Evolutionary conservation across 2,113 vertebrate genomes (phyloP), one percentile per base, ranked within the genome.

Genomic region (Engraulis encrasicolus): DNA sequence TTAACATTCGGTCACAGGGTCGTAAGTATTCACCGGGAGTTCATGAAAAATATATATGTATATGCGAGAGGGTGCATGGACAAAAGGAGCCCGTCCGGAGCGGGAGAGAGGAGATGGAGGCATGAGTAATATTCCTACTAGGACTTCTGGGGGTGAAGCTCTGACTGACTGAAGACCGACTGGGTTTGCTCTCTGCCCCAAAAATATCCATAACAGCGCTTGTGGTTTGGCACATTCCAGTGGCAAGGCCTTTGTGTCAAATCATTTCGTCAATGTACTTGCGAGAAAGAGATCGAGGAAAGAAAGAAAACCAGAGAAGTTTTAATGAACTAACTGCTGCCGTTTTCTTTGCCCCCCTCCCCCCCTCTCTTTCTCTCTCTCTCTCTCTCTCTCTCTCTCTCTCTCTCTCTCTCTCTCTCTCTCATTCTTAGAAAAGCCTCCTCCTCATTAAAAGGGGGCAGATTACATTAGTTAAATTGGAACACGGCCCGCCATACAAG

Each of bases 1-100:
- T 94, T 92, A 94, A 86, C 87, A 85, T 79, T 91, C 87, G 90
- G 92, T 94, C 92, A 93, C 87, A 85, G 91, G 94, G 92, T 91
- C 92, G 92, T 77, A 92, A 92, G 89, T 85, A 93, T 93, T 92
- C 91, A 93, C 86, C 88, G 83, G 84, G 78, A 88, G 92, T 91
- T 87, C 14, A 54, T 82, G 82, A 90, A 91, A 91, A 89, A 71
- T 71, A 71, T 71, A 71, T 71, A 71, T 71, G 61, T 14, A 71
- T 71, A 71, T 71, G 61, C 12, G 61, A 71, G 61, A n/a, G 61
- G 23, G 58, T 31, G 9, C 61, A 71, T 15, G 11, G 61, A 66
- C 58, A 66, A 66, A n/a, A 66, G 58, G 23, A n/a, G 20, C 58
- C 9, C 6, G 20, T 66, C 6, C 23, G n/a, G 58, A 23, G 58